These are phyloP conservation scores for Leptinotarsa undecemlineata DNA, from an alignment of 1,140 invertebrate genomes.

Conservation along the genomic window DNA sequence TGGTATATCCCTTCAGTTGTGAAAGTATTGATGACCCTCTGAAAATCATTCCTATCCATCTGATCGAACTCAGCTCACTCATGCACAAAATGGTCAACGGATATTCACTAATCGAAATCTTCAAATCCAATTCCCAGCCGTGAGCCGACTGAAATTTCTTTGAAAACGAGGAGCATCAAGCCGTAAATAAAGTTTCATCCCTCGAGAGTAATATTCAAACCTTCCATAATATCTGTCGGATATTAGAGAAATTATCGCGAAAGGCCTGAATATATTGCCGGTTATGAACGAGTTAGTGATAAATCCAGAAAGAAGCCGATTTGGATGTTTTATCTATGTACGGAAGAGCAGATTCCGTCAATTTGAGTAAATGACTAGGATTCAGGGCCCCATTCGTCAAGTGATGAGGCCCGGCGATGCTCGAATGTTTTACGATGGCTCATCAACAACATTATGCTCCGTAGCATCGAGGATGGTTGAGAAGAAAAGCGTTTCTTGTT, in stretches of 20 bases:
- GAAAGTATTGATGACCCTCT: too few relatives aligned
- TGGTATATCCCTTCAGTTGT: too few relatives aligned
- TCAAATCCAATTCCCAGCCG: background rate
- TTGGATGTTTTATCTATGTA: conserved; percentile 10
- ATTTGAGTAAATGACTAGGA: conserved; percentile 6
- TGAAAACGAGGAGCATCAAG: background rate
- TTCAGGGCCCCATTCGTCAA: background rate
- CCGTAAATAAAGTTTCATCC: conserved; percentile 12
- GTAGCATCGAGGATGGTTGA: background rate
- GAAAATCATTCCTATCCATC: too few relatives aligned
- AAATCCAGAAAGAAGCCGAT: conserved; percentile 6
- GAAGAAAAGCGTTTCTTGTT: background rate
- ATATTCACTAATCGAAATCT: background rate
- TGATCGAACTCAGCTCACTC: background rate
- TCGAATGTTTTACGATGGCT: conserved; percentile 2
- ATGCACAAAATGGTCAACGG: background rate
- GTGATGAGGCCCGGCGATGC: background rate
- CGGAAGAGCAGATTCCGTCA: conserved; percentile 5
- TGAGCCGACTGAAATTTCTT: background rate
- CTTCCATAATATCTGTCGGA: conserved; percentile 17
- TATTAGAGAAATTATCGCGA: conserved; percentile 15
- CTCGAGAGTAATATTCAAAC: conserved; percentile 14
- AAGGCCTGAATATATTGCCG: conserved; percentile 15
- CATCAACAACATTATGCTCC: conserved; percentile 1
- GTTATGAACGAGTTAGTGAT: background rate